Evolutionary conservation across 2,113 vertebrate genomes (phyloP).

Genomic region (Diphyllodes magnificus): DNA sequence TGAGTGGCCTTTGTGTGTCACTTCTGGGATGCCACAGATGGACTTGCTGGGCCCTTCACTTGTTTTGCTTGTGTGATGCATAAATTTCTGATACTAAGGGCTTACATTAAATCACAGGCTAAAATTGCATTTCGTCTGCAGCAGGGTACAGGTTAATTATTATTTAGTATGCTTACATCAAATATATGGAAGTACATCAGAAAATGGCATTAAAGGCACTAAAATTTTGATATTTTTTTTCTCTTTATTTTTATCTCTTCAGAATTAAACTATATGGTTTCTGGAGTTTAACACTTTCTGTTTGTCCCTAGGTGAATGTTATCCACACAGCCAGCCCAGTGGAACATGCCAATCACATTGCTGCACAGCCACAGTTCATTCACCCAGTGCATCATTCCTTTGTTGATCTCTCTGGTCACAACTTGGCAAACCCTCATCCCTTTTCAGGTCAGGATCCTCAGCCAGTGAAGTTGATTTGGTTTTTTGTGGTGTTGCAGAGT

Average conservation of each 20-base stretch:
- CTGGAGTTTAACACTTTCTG: not conserved
- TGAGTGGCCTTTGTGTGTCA: not conserved
- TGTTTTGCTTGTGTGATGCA: not conserved
- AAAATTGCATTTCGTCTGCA: not conserved
- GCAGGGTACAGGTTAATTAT: not conserved
- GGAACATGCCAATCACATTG: conserved; percentile 88
- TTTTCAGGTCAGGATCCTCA: conserved; percentile 81
- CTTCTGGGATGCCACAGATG: not conserved
- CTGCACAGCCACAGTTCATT: conserved; percentile 90
- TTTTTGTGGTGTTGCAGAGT: not conserved
- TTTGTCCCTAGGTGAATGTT: conserved; percentile 83
- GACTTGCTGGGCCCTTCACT: not conserved
- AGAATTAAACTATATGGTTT: not conserved
- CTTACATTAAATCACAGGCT: not conserved
- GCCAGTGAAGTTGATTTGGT: not conserved
- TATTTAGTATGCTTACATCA: not conserved
- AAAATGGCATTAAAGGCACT: not conserved
- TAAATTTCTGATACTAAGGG: not conserved
- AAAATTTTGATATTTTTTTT: not conserved
- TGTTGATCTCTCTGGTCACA: conserved; percentile 94
- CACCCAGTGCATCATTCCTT: conserved; percentile 90
- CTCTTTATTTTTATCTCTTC: not conserved
- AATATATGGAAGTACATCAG: not conserved
- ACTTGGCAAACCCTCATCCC: conserved; percentile 87
- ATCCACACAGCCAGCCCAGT: conserved; percentile 89